Evolutionary conservation across 2,888 invertebrate genomes (phyloP), one percentile per base, ranked within the genome.

Genomic region (Nephrocerus scutellatus): DNA sequence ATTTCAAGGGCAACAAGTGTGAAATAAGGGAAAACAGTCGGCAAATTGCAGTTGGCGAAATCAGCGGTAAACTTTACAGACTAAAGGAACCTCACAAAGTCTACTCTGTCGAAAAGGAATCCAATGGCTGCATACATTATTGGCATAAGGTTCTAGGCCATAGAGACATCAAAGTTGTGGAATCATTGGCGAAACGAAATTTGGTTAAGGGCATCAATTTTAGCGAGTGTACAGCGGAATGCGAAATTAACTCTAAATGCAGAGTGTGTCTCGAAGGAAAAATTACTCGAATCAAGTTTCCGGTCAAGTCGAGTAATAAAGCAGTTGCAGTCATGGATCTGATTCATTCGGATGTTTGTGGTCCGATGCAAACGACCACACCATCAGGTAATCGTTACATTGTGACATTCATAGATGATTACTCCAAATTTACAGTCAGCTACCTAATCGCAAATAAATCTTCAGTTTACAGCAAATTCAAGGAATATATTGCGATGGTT

Each of bases 341-440:
- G 13, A 8, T 34, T 3, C 25, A 25, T 13, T 26, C 20, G 5
- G 51, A 57, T 31, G 36, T 62, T n/a, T 61, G 57, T 24, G 58
- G 58, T 4, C 54, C 60, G 1, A 55, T 59, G 52, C 48, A 51
- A 26, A 51, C 49, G 5, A 12, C 16, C 2, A 50, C 54, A 2
- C 45, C 44, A 16, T 36, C 52, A 12, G 45, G 46, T 9, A 54
- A 53, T 23, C 36, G 49, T 13, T 57, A 54, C 32, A 22, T 56
- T 2, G 9, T 58, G 4, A 59, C 54, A 1, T 39, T 60, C 3
- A 56, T 56, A 6, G 58, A 60, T 33, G 59, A 61, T 43, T 57
- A 36, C 36, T 53, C 53, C 7, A 44, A 50, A 22, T 59, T 46
- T 30, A 51, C 51, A 9, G 22, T 31, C 1, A 37, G 56, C n/a